phyloP scores from a whole-genome alignment of 2,888 invertebrate genomes.

The Eristalis tenax region DNA sequence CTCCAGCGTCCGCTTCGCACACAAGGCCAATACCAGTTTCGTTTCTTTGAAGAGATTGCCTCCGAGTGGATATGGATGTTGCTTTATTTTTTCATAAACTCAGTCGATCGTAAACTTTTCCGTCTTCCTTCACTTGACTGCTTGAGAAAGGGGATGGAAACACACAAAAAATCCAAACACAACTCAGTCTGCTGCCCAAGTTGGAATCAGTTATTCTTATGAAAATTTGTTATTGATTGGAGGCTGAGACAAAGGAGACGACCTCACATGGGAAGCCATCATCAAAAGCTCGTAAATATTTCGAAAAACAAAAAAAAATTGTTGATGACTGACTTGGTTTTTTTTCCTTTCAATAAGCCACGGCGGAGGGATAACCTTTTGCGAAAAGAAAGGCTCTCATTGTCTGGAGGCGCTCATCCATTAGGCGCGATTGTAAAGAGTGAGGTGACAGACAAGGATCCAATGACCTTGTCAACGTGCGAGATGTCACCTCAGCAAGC shows the following conservation, averaged over 20 bases:
- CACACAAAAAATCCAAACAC: background rate
- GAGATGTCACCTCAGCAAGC: background rate
- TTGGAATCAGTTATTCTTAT: background rate
- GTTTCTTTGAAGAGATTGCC: too few relatives aligned
- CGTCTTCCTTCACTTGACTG: background rate
- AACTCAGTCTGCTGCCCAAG: background rate
- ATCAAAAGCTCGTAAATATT: constrained; percentile 12
- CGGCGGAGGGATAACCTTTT: background rate
- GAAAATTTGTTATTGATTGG: constrained; percentile 1
- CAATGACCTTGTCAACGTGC: background rate
- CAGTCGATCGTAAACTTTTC: background rate
- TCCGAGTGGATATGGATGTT: background rate
- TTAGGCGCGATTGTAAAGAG: background rate
- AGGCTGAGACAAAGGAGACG: background rate
- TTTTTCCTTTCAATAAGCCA: too few relatives aligned
- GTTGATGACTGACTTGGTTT: too few relatives aligned
- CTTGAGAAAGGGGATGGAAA: background rate
- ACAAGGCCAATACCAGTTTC: background rate
- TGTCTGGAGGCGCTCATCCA: background rate
- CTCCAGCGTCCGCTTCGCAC: background rate
- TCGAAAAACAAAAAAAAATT: background rate
- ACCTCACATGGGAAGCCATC: background rate
- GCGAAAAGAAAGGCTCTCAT: background rate
- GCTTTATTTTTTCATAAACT: background rate
- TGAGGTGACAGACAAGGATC: background rate